Evolutionary conservation across 1,140 invertebrate species (phyloP).

Genomic region (Drosophila micromelanica): DNA sequence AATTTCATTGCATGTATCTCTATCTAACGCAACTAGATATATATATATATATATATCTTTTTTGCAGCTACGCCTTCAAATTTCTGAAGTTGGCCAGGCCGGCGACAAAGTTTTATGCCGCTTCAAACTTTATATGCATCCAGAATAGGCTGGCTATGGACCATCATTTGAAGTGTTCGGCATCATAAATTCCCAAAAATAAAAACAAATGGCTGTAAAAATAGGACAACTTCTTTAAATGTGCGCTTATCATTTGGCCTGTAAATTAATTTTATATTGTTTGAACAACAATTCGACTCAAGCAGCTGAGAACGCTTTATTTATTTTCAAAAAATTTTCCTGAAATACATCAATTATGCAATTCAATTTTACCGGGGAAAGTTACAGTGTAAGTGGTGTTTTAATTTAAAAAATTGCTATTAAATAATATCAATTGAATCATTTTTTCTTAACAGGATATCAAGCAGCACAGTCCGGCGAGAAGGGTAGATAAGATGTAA

Average conservation of each 20-base stretch:
- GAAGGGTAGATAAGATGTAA: too few species aligned
- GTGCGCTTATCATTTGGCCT: conserved; percentile 9
- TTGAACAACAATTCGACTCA: neutral
- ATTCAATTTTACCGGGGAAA: neutral
- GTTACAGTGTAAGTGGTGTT: too few species aligned
- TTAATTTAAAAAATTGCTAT: too few species aligned
- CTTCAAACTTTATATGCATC: conserved; percentile 27
- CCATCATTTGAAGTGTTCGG: conserved; percentile 13
- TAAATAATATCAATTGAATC: too few species aligned
- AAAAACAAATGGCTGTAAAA: conserved; percentile 10
- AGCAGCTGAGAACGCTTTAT: neutral
- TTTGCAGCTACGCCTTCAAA: conserved; percentile 2
- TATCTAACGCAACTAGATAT: neutral
- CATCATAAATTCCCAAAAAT: conserved; percentile 22
- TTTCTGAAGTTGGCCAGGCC: neutral
- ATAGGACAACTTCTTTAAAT: conserved; percentile 11
- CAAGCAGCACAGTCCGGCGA: too few species aligned
- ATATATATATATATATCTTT: too few species aligned
- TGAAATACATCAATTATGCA: neutral
- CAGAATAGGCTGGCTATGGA: neutral
- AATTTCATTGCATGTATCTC: conserved; percentile 31
- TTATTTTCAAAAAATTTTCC: neutral
- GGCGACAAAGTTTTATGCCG: conserved; percentile 19
- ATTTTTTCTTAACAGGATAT: too few species aligned
- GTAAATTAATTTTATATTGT: conserved; percentile 7